phyloP scores from a whole-genome alignment of 2,888 invertebrate species.

The Leptarthrus brevirostris region DNA sequence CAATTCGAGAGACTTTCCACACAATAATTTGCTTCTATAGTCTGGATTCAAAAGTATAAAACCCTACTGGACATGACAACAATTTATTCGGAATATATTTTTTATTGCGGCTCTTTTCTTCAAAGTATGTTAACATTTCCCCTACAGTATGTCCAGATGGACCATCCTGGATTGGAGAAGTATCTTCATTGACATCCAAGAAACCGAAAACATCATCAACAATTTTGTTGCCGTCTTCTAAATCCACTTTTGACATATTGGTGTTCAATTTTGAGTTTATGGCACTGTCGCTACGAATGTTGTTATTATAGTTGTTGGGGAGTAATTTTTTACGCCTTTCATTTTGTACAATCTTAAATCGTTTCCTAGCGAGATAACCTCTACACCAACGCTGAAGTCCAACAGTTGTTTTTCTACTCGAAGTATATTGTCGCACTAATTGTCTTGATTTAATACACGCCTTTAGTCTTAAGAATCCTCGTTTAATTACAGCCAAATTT shows the following conservation, averaged over 20 bases:
- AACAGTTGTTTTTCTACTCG: constrained; percentile 73
- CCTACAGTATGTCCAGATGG: constrained; percentile 62
- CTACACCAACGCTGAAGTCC: constrained; percentile 82
- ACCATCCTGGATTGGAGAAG: constrained; percentile 61
- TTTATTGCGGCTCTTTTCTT: constrained; percentile 62
- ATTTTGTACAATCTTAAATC: constrained; percentile 73
- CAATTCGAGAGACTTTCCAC: too few species aligned
- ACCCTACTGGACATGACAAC: constrained; percentile 64
- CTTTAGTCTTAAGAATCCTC: constrained; percentile 87
- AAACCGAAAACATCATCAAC: constrained; percentile 78
- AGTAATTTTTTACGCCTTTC: constrained; percentile 73
- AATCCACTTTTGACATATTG: constrained; percentile 64
- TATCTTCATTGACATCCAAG: constrained; percentile 70
- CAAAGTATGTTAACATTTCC: constrained; percentile 66
- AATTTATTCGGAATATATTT: constrained; percentile 65
- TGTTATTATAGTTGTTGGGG: constrained; percentile 66
- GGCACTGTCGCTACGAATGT: too few species aligned
- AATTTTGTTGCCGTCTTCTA: constrained; percentile 72
- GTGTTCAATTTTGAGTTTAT: not conserved
- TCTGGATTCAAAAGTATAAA: constrained; percentile 58
- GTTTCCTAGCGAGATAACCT: constrained; percentile 75
- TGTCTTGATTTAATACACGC: constrained; percentile 83
- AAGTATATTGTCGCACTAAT: constrained; percentile 77
- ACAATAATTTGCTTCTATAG: too few species aligned
- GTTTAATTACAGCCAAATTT: constrained; percentile 75